Evolutionary conservation across 1,140 invertebrate species (phyloP), one percentile per base, ranked within the genome.

Genomic region (Mycetomoellerius zeteki): DNA sequence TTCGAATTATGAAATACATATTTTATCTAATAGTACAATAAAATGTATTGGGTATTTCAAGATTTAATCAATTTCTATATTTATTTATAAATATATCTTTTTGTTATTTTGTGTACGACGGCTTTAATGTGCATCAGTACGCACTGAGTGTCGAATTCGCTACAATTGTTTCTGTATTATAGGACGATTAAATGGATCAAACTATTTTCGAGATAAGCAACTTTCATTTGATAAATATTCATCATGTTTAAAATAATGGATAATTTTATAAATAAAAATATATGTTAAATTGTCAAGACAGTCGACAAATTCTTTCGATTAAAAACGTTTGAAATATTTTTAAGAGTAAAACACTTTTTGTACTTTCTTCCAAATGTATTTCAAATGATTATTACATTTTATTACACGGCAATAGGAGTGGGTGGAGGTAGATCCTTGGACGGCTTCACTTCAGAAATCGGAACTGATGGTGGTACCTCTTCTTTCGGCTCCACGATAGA

Each of bases 401-500:
- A 87, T 92, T 91, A 92, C 62, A 93, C 91, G 77, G 89, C 47
- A 60, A 94, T 76, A 24, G 89, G 86, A 52, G 91, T 16, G 24
- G 91, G 50, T 65, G 89, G 91, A 60, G 94, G 93, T 19, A 93
- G 89, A 10, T 95, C 92, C 93, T 96, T 96, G 0, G 96, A 90
- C 24, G 95, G 88, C 92, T 97, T 97, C 80, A 96, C 95, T 92
- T 97, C 97, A 85, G 96, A 97, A n/a, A 95, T 95, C 76, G 97
- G 97, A 91, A 96, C 95, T 0, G 94, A 91, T 4, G 96, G 97
- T 56, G 97, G 95, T 86, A 96, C 95, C 95, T 98, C 97, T 93
- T 98, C 98, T 95, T 99, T 99, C 60, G 99, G 99, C 96, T 99
- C 98, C 50, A 98, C 97, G 90, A 99, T 99, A 90, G 97, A 97